Base-by-base conservation (phyloP, 1,140 invertebrate genomes). In the Dryas iulia region DNA sequence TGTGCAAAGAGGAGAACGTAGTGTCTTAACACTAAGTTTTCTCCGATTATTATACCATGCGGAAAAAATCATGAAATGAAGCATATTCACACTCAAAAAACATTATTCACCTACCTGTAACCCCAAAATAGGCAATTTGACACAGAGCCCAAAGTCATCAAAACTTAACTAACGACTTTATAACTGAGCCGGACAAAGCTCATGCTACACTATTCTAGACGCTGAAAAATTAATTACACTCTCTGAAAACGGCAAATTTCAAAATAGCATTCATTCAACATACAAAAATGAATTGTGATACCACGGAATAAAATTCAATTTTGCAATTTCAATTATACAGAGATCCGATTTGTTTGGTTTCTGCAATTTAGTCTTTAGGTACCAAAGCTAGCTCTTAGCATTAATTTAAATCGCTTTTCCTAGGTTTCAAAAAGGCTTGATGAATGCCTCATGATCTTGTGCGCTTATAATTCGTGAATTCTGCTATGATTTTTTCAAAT, bases 211-310 rank as follows among this genome's bases (percentile, higher is more conserved):
- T 26, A 61, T 61, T 28, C 59, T 47, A 47, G 33, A 21, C 63
- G 26, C 58, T 69, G 58, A 72, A 72, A 72, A 69, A 72, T 61
- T 72, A 61, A 72, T 72, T 58, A 59, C 28, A 24, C 23, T 33
- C 11, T 59, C 12, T 56, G 26, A 35, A 56, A 33, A 33, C 7
- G 57, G 35, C 33, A 18, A 25, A 35, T 59, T 62, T 66, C 31
- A 56, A 73, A 63, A 62, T 23, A 2, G 3, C 24, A 58, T 26
- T 47, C 12, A 30, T n/a, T n/a, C n/a, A n/a, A n/a, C n/a, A 35
- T 35, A n/a, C 14, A 2, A 47, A 18, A 21, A 0, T 47, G 39
- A 47, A 21, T 47, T 47, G 5, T 47, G 21, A 47, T 47, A 47
- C 39, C 39, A 10, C 18, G 10, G 8, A 0, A 26, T 65, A 70